phyloP scores from a whole-genome alignment of 2,113 vertebrate genomes.

The Callipepla californica region DNA sequence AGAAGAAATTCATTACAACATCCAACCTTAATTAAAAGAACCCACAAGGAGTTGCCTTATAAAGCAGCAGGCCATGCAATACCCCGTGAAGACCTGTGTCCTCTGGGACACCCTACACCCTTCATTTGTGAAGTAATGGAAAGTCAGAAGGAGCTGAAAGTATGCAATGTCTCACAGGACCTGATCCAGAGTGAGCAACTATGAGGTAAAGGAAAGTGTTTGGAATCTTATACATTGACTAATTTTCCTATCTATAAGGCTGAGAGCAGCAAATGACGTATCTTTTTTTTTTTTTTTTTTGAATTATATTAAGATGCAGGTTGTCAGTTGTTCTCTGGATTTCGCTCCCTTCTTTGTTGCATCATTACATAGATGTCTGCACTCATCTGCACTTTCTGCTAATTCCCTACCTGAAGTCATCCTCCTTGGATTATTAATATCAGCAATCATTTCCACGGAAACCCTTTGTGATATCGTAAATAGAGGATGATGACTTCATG shows the following conservation, averaged over 20 bases:
- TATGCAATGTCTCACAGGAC: neutral
- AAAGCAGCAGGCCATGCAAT: neutral
- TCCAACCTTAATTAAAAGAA: neutral
- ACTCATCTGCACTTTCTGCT: conserved; percentile 37
- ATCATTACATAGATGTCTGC: neutral
- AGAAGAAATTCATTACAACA: neutral
- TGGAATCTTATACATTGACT: neutral
- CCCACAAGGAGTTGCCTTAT: neutral
- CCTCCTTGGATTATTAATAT: conserved; percentile 53
- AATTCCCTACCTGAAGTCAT: conserved; percentile 68
- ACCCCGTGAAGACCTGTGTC: neutral
- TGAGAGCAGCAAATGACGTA: neutral
- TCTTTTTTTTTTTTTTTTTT: neutral
- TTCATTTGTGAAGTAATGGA: neutral
- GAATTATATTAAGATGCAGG: neutral
- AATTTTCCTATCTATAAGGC: neutral
- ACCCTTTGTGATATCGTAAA: conserved; percentile 57
- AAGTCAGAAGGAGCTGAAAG: neutral
- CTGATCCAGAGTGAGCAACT: neutral
- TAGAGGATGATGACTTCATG: conserved; percentile 63
- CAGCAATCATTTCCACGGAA: conserved; percentile 66
- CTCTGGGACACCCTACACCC: neutral
- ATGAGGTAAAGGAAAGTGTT: neutral
- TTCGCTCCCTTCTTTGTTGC: neutral
- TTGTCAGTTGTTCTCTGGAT: neutral